Evolutionary conservation across 2,797 vertebrate species (phyloP), one percentile per base, ranked within the genome.

Genomic region (Bovichtus variegatus): DNA sequence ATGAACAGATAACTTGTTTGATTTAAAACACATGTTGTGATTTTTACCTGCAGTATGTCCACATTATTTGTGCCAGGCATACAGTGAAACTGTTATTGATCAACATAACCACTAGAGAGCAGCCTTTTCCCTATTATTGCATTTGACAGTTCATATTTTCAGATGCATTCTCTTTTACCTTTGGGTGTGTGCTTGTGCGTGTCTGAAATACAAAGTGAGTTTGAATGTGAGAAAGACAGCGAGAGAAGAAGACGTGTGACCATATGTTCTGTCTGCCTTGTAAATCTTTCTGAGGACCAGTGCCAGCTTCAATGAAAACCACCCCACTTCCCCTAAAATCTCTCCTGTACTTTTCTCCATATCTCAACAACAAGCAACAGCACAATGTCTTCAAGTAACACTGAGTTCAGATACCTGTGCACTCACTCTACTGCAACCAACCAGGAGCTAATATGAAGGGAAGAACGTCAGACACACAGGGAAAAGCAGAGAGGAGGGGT

Each of bases 61-160:
- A 9, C 29, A 25, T 1, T 8, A 3, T 44, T 9, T 57, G 6
- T 11, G 1, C 18, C 11, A 31, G 23, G 25, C 16, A 11, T 9
- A 12, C 1, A 5, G 5, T 44, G 12, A 66, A 76, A 34, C 7
- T 77, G 86, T 70, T 57, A 63, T 83, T 73, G 3, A 41, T 9
- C 3, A 36, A 2, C 0, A 13, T 34, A 23, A 63, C 88, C 91
- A 90, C 82, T 49, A 87, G 92, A 83, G 81, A 0, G 85, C 78
- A 88, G 80, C 18, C 43, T 84, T 75, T 55, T 25, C 53, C 41
- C 19, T 67, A 0, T 70, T 57, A 59, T 78, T 55, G 18, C 31
- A 23, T 41, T 13, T 43, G 9, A 57, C 11, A 3, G 23, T 8
- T 63, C 0, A 46, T 41, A 4, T 19, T 63, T 25, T 41, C 15